These are phyloP conservation scores for Brachionichthys hirsutus DNA, from an alignment of 2,113 vertebrate species.

Conservation along the genomic window DNA sequence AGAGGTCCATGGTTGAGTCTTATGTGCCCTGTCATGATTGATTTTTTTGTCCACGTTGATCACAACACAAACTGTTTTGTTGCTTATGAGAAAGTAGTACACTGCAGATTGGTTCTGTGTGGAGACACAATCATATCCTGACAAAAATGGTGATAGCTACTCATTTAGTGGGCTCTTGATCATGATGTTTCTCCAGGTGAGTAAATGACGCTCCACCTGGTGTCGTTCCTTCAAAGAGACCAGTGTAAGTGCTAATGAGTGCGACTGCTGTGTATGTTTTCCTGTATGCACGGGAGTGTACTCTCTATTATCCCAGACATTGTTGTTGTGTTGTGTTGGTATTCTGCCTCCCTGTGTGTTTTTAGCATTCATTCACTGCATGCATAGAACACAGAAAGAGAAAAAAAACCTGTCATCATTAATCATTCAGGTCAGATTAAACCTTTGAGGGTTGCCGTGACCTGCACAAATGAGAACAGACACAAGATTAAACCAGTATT, in stretches of 20 bases:
- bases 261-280: neutral
- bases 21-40: constrained; percentile 74
- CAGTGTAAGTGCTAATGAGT: neutral
- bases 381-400: neutral
- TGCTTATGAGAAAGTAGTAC: constrained; percentile 65
- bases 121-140: constrained; percentile 23
- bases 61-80: constrained; percentile 60
- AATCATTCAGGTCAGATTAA: too few relatives aligned
- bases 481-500: too few relatives aligned
- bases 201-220: neutral
- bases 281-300: neutral
- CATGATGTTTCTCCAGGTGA: constrained; percentile 27
- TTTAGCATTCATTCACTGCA: neutral
- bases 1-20: constrained; percentile 64
- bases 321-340: neutral
- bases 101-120: constrained; percentile 42
- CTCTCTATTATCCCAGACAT: neutral
- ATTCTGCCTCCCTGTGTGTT: neutral
- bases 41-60: constrained; percentile 66
- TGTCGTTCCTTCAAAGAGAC: neutral
- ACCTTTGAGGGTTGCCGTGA: too few relatives aligned
- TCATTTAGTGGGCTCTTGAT: constrained; percentile 11
- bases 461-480: too few relatives aligned
- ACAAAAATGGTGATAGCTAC: constrained; percentile 36
- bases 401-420: neutral